These are phyloP conservation scores for Phalacrocorax aristotelis DNA, from an alignment of 2,113 vertebrate genomes.

Conservation along the genomic window DNA sequence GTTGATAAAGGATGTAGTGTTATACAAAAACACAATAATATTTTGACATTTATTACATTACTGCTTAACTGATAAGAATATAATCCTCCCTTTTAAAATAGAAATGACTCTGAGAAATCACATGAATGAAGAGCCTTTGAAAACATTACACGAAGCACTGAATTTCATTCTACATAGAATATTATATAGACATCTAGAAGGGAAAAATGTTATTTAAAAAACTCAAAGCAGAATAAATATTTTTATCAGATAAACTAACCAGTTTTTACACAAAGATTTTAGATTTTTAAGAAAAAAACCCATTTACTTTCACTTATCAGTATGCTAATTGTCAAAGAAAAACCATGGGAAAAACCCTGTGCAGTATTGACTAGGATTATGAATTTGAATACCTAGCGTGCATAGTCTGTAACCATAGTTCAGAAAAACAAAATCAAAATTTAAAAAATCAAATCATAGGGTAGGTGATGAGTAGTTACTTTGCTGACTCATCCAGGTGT, in stretches of 20 bases:
- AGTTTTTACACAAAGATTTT: background rate
- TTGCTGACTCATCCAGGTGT: background rate
- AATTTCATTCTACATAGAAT: background rate
- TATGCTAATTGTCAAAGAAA: background rate
- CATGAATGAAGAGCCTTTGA: background rate
- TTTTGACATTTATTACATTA: background rate
- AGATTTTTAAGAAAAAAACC: background rate
- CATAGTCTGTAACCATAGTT: background rate
- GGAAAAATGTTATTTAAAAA: background rate
- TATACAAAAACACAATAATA: background rate
- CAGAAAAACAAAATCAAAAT: background rate
- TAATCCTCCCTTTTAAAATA: background rate
- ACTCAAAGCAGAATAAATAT: background rate
- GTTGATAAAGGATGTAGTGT: background rate
- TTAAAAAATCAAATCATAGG: background rate
- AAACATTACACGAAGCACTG: background rate
- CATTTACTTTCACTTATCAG: background rate
- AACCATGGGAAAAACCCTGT: background rate
- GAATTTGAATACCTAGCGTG: background rate
- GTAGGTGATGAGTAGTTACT: background rate
- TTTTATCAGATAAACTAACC: background rate
- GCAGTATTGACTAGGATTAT: background rate
- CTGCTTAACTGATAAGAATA: background rate
- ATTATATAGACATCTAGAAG: background rate
- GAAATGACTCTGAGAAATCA: background rate